These are phyloP conservation scores for Gadopsis bispinosus DNA, from an alignment of 2,797 vertebrate genomes.

Conservation along the genomic window DNA sequence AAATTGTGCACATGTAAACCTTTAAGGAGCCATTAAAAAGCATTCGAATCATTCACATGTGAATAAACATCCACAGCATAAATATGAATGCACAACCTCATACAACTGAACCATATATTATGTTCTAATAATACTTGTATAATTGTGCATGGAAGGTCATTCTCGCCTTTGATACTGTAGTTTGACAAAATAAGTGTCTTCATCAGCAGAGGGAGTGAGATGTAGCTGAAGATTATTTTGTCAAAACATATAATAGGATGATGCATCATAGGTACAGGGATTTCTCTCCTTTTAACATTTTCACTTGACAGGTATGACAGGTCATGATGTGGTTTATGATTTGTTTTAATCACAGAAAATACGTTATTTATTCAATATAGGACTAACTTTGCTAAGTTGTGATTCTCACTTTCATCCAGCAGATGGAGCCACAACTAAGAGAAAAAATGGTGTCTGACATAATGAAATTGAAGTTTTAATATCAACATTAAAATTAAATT, in stretches of 20 bases:
- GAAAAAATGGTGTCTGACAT: not conserved
- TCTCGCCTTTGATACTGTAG: not conserved
- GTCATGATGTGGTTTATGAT: not conserved
- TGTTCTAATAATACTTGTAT: not conserved
- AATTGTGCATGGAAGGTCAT: not conserved
- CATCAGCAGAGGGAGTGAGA: not conserved
- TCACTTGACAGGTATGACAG: not conserved
- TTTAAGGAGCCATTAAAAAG: not conserved
- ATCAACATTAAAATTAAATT: not conserved
- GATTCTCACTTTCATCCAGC: constrained; percentile 33
- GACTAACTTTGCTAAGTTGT: not conserved
- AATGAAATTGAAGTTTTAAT: not conserved
- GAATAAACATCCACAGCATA: not conserved
- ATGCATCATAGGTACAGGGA: not conserved
- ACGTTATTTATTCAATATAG: not conserved
- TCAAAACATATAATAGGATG: not conserved
- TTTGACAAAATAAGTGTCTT: not conserved
- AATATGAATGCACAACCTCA: not conserved
- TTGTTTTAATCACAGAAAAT: not conserved
- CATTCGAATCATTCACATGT: too few species aligned
- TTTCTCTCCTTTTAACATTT: not conserved
- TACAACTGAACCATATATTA: not conserved
- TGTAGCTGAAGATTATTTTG: not conserved
- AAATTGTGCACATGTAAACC: not conserved
- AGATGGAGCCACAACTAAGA: constrained; percentile 53